phyloP scores from a whole-genome alignment of 2,888 invertebrate species.

The Atethmia centrago region DNA sequence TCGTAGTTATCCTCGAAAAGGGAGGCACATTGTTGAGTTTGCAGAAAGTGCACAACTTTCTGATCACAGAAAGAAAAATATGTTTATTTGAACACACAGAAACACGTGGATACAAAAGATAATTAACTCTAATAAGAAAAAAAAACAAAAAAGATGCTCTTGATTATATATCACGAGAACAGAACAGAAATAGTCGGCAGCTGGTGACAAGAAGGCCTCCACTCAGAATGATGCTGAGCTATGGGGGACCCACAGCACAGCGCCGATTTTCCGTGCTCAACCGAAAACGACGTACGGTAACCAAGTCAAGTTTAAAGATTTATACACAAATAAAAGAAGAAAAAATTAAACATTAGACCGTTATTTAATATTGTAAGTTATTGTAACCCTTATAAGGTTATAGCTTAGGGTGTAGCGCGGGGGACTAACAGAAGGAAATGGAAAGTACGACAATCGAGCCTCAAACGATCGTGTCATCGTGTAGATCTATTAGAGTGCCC shows the following conservation, averaged over 20 bases:
- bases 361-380: background rate
- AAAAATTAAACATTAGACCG: background rate
- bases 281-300: background rate
- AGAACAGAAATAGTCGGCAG: background rate
- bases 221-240: background rate
- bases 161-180: too few species aligned
- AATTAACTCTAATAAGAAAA: too few species aligned
- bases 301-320: background rate
- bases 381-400: conserved; percentile 12
- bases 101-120: too few species aligned
- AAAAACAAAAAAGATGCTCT: too few species aligned
- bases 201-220: background rate
- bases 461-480: conserved; percentile 41
- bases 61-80: background rate
- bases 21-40: background rate
- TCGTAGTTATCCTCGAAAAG: background rate
- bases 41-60: background rate
- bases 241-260: background rate
- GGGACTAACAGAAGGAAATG: conserved; percentile 60
- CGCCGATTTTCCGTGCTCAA: background rate
- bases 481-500: background rate
- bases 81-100: too few species aligned
- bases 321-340: background rate
- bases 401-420: conserved; percentile 23
- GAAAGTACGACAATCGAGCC: conserved; percentile 52